A percentile compares a stretch with the other conserved stretches of the same genome.
Evolutionary conservation across 2,888 invertebrate species (phyloP).

Genomic region (Ligdia adustata): DNA sequence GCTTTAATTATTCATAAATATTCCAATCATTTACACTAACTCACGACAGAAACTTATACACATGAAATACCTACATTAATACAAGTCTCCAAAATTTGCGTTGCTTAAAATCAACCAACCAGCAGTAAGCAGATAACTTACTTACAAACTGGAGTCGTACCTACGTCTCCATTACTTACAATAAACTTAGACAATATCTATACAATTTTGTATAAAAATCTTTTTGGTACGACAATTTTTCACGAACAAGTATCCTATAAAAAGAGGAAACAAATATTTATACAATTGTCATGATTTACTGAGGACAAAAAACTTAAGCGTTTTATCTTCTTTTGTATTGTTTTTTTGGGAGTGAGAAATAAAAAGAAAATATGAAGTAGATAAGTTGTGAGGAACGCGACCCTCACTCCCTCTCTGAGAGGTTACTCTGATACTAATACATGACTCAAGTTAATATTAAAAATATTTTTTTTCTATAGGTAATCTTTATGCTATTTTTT

Average conservation of each 20-base stretch:
- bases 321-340: conserved; percentile 40
- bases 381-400: too few relatives aligned
- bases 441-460: too few relatives aligned
- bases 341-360: conserved; percentile 29
- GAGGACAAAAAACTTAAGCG: conserved; percentile 35
- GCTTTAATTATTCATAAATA: too few relatives aligned
- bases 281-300: conserved; percentile 35
- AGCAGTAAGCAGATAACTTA: conserved; percentile 24
- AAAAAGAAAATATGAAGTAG: conserved; percentile 33
- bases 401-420: too few relatives aligned
- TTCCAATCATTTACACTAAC: too few relatives aligned
- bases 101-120: conserved; percentile 4
- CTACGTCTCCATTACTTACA: conserved; percentile 15
- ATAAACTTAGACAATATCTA: conserved; percentile 15
- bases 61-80: too few relatives aligned
- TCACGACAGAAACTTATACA: too few relatives aligned
- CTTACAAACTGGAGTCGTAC: conserved; percentile 16
- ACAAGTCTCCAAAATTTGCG: conserved; percentile 1
- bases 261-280: conserved; percentile 34
- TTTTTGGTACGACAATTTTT: conserved; percentile 12
- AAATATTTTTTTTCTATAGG: too few relatives aligned
- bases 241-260: conserved; percentile 20
- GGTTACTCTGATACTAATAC: too few relatives aligned
- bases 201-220: conserved; percentile 6
- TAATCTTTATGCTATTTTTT: too few relatives aligned